Conservation (phyloP, 2,113 vertebrate genomes). For the Rhinogobius similis region DNA sequence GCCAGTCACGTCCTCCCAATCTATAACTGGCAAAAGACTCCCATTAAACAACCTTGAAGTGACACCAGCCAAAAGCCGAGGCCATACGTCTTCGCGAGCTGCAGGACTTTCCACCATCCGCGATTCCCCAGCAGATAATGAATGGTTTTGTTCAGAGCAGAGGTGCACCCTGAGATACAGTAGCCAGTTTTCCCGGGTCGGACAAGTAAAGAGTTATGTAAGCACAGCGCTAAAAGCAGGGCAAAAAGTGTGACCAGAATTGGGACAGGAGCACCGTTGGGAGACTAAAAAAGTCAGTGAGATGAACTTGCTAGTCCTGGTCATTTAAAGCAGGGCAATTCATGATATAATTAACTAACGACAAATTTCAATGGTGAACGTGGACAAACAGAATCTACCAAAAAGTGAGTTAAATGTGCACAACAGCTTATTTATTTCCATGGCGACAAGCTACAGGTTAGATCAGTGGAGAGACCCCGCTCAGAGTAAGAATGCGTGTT, state of each 20-base stretch:
- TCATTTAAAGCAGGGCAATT: constrained; percentile 1
- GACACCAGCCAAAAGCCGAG: constrained; percentile 28
- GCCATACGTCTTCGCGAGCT: constrained; percentile 36
- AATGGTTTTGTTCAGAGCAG: constrained; percentile 25
- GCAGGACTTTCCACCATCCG: constrained; percentile 11
- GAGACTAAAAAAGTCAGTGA: background rate
- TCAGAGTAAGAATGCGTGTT: too few relatives aligned
- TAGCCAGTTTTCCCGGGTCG: constrained; percentile 27
- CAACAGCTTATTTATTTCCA: too few relatives aligned
- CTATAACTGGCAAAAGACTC: constrained; percentile 45
- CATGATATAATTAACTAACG: background rate
- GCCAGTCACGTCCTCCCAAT: constrained; percentile 34
- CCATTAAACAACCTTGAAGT: constrained; percentile 55
- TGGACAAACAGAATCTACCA: background rate
- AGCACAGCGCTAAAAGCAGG: constrained; percentile 20
- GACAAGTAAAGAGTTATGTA: constrained; percentile 27
- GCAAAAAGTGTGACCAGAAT: constrained; percentile 16
- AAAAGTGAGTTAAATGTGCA: too few relatives aligned
- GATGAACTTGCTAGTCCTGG: background rate
- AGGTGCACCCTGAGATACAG: constrained; percentile 7
- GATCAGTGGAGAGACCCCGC: too few relatives aligned
- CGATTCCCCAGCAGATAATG: constrained; percentile 20
- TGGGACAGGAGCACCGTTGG: constrained; percentile 10
- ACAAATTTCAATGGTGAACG: background rate
- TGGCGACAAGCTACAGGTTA: background rate